phyloP scores from a whole-genome alignment of 2,113 vertebrate genomes.

The Myotis brandtii region DNA sequence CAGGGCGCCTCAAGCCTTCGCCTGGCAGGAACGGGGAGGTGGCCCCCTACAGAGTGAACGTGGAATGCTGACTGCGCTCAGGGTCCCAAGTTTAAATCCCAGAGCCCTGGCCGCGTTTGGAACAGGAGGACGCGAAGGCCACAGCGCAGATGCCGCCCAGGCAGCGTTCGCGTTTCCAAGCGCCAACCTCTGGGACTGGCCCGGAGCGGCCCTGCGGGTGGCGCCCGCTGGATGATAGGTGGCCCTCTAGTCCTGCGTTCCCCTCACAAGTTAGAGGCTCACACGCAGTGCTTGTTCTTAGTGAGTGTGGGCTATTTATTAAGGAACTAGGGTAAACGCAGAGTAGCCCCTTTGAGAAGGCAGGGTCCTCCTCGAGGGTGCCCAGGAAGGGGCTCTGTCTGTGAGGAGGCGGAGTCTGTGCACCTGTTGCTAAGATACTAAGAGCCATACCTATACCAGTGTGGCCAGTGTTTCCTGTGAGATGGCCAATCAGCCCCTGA shows the following conservation, averaged over 20 bases:
- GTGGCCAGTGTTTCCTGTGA: not conserved
- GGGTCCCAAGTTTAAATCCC: not conserved
- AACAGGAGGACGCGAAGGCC: not conserved
- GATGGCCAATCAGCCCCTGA: not conserved
- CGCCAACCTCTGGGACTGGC: not conserved
- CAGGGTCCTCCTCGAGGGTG: not conserved
- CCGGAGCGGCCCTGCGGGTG: not conserved
- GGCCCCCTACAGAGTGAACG: not conserved
- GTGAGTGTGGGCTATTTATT: not conserved
- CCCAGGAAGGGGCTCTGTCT: accelerated
- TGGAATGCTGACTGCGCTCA: not conserved
- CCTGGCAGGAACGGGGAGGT: not conserved
- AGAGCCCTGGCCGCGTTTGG: not conserved
- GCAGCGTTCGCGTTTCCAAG: not conserved
- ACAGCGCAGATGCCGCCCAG: accelerated
- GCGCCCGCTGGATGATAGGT: not conserved
- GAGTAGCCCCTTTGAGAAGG: not conserved
- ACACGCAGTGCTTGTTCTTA: not conserved
- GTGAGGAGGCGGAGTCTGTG: not conserved
- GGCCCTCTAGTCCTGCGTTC: not conserved
- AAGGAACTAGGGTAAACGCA: not conserved
- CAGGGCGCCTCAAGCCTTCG: not conserved
- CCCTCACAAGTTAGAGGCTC: not conserved
- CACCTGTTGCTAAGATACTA: not conserved
- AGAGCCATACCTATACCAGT: not conserved